A percentile compares a stretch with the other conserved stretches of the same genome.
phyloP scores from a whole-genome alignment of 2,888 invertebrate genomes.

The Druceiella hillmani region DNA sequence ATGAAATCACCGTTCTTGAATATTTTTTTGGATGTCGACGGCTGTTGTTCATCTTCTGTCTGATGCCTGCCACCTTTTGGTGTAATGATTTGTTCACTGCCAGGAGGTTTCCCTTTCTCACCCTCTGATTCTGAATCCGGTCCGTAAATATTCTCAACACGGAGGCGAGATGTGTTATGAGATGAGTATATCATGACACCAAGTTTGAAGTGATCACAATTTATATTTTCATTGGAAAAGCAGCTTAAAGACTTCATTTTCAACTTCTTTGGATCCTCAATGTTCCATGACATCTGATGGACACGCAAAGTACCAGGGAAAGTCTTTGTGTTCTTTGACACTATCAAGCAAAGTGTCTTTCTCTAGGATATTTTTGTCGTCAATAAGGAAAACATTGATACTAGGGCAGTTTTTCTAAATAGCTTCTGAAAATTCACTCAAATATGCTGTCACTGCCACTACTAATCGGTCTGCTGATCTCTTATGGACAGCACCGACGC shows the following conservation, averaged over 20 bases:
- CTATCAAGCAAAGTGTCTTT: slow-evolving; percentile 3
- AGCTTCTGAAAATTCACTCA: too few species aligned
- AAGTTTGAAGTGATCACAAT: too few species aligned
- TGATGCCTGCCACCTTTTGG: slow-evolving; percentile 5
- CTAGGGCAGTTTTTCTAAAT: slow-evolving; percentile 3
- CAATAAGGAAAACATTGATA: slow-evolving; percentile 4
- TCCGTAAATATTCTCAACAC: slow-evolving; percentile 2
- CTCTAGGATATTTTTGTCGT: slow-evolving; percentile 6
- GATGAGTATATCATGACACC: slow-evolving; percentile 3
- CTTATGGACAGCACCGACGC: slow-evolving; percentile 13
- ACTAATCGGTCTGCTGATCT: slow-evolving; percentile 10
- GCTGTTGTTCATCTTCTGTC: too few species aligned
- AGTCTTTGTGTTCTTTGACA: slow-evolving; percentile 3
- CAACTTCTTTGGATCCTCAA: slow-evolving; percentile 1
- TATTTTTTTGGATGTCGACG: too few species aligned
- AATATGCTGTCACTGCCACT: too few species aligned
- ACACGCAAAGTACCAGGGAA: too few species aligned
- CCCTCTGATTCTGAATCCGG: slow-evolving; percentile 4
- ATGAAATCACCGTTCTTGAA: too few species aligned
- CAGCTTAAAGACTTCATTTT: neutral
- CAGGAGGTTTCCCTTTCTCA: slow-evolving; percentile 1
- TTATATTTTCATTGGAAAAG: too few species aligned
- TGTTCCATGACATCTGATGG: slow-evolving; percentile 1
- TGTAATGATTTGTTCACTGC: slow-evolving; percentile 3
- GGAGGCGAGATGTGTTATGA: slow-evolving; percentile 5